These are phyloP conservation scores for cat (Felis catus) DNA, from an alignment of 2,113 vertebrate genomes.

Conservation along the genomic window DNA sequence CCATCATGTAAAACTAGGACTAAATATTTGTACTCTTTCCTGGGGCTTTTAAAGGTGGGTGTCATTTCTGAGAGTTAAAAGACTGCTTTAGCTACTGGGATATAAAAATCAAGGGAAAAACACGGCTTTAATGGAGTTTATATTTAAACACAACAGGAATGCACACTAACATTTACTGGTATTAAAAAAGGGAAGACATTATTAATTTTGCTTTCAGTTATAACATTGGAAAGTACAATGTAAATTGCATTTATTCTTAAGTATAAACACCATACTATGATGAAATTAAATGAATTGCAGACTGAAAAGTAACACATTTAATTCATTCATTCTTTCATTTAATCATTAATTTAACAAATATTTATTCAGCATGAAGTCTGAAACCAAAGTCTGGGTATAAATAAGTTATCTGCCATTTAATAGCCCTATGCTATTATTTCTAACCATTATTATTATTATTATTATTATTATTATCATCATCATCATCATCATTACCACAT, in stretches of 20 bases:
- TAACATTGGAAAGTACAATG: background rate
- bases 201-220: conserved; percentile 46
- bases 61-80: conserved; percentile 44
- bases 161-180: background rate
- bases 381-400: background rate
- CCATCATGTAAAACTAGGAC: conserved; percentile 2
- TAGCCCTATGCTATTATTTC: background rate
- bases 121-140: conserved; percentile 46
- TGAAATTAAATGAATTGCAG: conserved; percentile 3
- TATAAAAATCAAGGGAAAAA: conserved; percentile 26
- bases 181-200: background rate
- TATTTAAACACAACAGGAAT: conserved; percentile 51
- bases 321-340: background rate
- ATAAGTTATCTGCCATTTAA: background rate
- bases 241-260: conserved; percentile 13
- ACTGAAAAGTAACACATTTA: conserved; percentile 6
- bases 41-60: conserved; percentile 38
- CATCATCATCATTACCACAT: background rate
- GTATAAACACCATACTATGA: background rate
- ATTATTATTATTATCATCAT: background rate
- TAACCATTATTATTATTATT: background rate
- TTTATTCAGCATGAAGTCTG: background rate
- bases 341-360: conserved; percentile 35
- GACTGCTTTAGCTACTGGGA: conserved; percentile 41
- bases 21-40: conserved; percentile 58